Base-by-base conservation (phyloP, 2,888 invertebrate genomes). In the Drosophila aldrichi region DNA sequence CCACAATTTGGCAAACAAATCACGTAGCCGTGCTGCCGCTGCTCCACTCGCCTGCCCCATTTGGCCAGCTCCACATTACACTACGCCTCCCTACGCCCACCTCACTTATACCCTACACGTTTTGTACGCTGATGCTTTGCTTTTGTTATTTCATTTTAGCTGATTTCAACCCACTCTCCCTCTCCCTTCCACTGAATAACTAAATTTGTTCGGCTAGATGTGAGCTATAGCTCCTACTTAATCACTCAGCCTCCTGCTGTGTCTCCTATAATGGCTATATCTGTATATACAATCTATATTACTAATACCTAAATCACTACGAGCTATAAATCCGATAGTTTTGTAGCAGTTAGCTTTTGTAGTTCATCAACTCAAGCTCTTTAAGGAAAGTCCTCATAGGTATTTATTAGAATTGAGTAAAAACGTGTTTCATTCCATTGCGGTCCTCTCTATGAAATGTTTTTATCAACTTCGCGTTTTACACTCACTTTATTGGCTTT, bases 1-100 rank as follows among this genome's bases (percentile, higher is more conserved):
- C 85, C 85, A 70, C 82, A 82, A 82, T 85, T 85, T 80, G 78
- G 82, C 82, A 88, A 88, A 81, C 85, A 86, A 86, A 86, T 86
- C 85, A 86, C 85, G 85, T 86, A 86, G 70, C 29, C 29, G 25
- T 70, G 70, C 74, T 73, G 74, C 66, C 60, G 48, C 48, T n/a
- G 29, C 48, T n/a, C n/a, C 29, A 48, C 29, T 16, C 46, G 72
- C 60, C 29, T 46, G 38, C 49, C 22, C 51, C 48, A 16, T 32
- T 25, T 29, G 18, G 10, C 43, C 41, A 41, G 40, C 29, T 7
- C 32, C 40, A 20, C 12, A 34, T 25, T 25, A n/a, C 52, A 25
- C 54, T 25, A 16, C 32, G 12, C 18, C 51, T 5, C 51, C 34
- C 51, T 36, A 20, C 10, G 7, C 20, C 25, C 54, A 18, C 14